Conservation (phyloP, 2,888 invertebrate species). For the Beris morrisii region DNA sequence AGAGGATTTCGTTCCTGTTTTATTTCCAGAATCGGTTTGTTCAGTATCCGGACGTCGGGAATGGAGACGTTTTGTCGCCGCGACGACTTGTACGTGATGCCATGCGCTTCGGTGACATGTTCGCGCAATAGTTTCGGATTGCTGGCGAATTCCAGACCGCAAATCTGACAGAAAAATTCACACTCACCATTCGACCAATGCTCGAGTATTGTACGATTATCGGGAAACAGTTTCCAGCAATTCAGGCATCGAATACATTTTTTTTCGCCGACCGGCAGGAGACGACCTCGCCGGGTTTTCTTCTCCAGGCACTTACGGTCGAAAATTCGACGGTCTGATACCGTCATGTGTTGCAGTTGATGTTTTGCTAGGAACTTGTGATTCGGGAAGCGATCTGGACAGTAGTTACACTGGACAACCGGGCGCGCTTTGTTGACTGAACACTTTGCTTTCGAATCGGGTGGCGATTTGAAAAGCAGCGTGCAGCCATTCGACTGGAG, state of each 20-base stretch:
- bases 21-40: conserved; percentile 33
- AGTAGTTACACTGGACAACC: conserved; percentile 36
- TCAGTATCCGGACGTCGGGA: conserved; percentile 23
- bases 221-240: conserved; percentile 47
- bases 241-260: conserved; percentile 48
- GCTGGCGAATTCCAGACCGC: conserved; percentile 46
- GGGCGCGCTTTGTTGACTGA: neutral
- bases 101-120: conserved; percentile 46
- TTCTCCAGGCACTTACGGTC: conserved; percentile 43
- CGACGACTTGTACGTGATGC: conserved; percentile 44
- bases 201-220: conserved; percentile 46
- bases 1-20: conserved; percentile 8
- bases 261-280: conserved; percentile 43
- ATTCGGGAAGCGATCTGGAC: conserved; percentile 34
- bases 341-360: conserved; percentile 45
- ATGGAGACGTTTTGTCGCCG: conserved; percentile 19
- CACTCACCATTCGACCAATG: conserved; percentile 48
- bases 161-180: conserved; percentile 48
- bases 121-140: conserved; percentile 46
- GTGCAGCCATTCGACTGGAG: conserved; percentile 31
- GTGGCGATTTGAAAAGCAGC: neutral
- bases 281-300: conserved; percentile 43
- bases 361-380: conserved; percentile 45
- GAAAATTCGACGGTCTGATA: conserved; percentile 43
- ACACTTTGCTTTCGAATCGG: neutral